phyloP scores from a whole-genome alignment of 2,888 invertebrate species.

The Tipula lateralis region DNA sequence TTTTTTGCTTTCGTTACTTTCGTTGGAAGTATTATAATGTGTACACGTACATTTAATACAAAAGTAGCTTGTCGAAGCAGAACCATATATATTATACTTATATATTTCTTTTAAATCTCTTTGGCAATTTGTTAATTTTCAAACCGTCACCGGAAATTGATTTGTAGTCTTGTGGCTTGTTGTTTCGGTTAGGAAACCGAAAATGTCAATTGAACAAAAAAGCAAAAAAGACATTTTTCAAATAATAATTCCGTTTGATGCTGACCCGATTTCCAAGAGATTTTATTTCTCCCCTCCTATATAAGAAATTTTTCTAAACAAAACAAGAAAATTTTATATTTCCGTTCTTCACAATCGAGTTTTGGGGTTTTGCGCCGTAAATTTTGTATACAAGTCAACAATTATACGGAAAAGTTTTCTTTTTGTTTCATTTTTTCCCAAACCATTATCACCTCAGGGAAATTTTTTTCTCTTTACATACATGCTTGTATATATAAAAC shows the following conservation, averaged over 20 bases:
- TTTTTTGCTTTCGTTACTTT: conserved; percentile 5
- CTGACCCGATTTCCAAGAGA: not conserved
- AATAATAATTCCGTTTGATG: not conserved
- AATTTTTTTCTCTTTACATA: not conserved
- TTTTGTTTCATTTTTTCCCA: not conserved
- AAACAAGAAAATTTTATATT: not conserved
- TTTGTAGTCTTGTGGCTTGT: not conserved
- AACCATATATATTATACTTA: not conserved
- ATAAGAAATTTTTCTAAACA: not conserved
- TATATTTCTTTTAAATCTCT: not conserved
- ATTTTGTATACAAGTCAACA: not conserved
- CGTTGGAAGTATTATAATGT: not conserved
- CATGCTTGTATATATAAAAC: not conserved
- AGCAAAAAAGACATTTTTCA: not conserved
- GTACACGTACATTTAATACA: not conserved
- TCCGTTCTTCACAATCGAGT: not conserved
- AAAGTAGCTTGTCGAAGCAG: not conserved
- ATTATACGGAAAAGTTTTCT: not conserved
- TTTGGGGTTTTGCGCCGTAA: not conserved
- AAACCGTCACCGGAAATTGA: not conserved
- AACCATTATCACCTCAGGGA: not conserved
- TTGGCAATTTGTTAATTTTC: not conserved
- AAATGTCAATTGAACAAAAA: not conserved
- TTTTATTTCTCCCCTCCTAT: not conserved
- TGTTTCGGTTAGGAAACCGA: not conserved